phyloP scores from a whole-genome alignment of 2,797 vertebrate species.

The Pseudochaenichthys georgianus region DNA sequence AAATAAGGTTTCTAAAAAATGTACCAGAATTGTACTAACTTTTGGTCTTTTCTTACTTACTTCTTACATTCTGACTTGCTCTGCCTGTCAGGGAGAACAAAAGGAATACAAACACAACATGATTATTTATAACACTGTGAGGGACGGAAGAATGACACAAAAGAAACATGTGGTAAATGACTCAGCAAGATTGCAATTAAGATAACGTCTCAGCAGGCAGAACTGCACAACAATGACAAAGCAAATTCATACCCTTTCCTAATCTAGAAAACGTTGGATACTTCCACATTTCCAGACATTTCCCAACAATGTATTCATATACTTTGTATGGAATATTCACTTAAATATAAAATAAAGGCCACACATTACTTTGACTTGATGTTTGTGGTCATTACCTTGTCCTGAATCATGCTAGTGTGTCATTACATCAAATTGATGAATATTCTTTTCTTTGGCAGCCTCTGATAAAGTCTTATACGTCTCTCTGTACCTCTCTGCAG shows the following conservation, averaged over 20 bases:
- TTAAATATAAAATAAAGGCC: neutral
- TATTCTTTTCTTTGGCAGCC: neutral
- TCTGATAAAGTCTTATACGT: neutral
- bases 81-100: neutral
- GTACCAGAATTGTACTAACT: neutral
- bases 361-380: too few species aligned
- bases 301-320: neutral
- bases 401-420: neutral
- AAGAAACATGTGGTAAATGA: constrained; percentile 7
- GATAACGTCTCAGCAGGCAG: neutral
- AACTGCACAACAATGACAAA: constrained; percentile 1
- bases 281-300: neutral
- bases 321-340: neutral
- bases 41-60: neutral
- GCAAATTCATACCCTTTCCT: neutral
- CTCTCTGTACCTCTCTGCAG: constrained; percentile 63
- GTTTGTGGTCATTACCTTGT: neutral
- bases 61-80: neutral
- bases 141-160: neutral
- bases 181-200: neutral
- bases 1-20: neutral
- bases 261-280: neutral
- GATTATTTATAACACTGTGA: neutral
- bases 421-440: neutral
- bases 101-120: neutral